Conservation (phyloP, 2,797 vertebrate species). For the Tiaroga cobitis region DNA sequence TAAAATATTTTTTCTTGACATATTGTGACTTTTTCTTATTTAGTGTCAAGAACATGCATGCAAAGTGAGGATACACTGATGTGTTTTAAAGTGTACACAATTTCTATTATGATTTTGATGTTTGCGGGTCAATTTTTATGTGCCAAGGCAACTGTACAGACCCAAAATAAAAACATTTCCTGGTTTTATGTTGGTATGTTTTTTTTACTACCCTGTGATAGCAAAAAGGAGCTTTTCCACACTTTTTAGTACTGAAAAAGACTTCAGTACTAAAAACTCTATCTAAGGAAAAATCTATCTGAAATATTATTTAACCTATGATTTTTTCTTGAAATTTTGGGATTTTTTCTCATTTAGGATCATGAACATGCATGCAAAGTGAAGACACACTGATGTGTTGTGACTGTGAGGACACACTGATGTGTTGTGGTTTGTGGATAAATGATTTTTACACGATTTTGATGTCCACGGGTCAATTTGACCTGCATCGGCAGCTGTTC, state of each 20-base stretch:
- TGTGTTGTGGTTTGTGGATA: too few relatives aligned
- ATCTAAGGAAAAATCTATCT: background rate
- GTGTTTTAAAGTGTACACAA: background rate
- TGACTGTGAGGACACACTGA: too few relatives aligned
- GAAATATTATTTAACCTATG: background rate
- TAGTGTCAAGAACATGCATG: background rate
- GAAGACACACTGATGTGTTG: too few relatives aligned
- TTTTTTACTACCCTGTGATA: background rate
- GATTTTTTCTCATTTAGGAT: too few relatives aligned
- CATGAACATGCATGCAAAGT: too few relatives aligned
- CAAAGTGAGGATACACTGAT: background rate
- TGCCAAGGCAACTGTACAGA: background rate
- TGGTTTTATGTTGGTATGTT: background rate
- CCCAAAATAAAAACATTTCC: background rate
- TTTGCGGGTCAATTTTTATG: accelerated
- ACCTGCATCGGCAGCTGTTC: too few relatives aligned
- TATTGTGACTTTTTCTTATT: background rate
- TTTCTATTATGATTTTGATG: background rate
- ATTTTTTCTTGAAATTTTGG: too few relatives aligned
- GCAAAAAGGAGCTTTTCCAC: background rate
- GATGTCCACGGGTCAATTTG: too few relatives aligned
- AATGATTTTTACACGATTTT: too few relatives aligned
- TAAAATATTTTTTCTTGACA: background rate
- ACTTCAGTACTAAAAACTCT: too few relatives aligned
- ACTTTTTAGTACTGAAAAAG: background rate